Conservation (phyloP, 2,888 invertebrate genomes). For the Tipula confusa region DNA sequence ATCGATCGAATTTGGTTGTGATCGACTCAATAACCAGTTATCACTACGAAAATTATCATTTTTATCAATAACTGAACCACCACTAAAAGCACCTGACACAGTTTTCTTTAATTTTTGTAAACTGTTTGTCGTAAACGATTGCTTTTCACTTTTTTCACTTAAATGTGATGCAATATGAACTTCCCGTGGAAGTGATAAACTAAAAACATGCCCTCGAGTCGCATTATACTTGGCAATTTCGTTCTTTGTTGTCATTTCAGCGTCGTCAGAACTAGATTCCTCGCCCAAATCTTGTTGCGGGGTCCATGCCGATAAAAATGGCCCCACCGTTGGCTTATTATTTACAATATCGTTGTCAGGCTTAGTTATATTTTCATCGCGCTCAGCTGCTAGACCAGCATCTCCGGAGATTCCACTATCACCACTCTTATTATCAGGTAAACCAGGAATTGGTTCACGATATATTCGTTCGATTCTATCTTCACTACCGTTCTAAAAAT, state of each 20-base stretch:
- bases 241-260: conserved; percentile 39
- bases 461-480: conserved; percentile 54
- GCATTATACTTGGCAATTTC: conserved; percentile 37
- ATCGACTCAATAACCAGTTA: conserved; percentile 79
- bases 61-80: conserved; percentile 45
- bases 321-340: conserved; percentile 33
- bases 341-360: conserved; percentile 21
- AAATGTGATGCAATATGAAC: conserved; percentile 48
- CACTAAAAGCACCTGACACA: conserved; percentile 59
- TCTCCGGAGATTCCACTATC: conserved; percentile 83
- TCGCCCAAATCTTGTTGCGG: conserved; percentile 82
- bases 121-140: conserved; percentile 44
- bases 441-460: conserved; percentile 53
- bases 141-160: conserved; percentile 37
- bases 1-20: conserved; percentile 72
- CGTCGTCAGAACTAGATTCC: conserved; percentile 57
- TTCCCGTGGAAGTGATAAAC: conserved; percentile 70
- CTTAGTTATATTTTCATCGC: conserved; percentile 34
- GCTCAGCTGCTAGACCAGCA: conserved; percentile 55
- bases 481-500: conserved; percentile 41
- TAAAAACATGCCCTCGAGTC: conserved; percentile 62
- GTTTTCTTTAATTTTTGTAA: conserved; percentile 68
- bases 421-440: conserved; percentile 65
- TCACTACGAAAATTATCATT: conserved; percentile 44
- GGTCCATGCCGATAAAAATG: conserved; percentile 61